A percentile compares a stretch with the other conserved stretches of the same genome.
Evolutionary conservation across 2,888 invertebrate genomes (phyloP).

Genomic region (Stegana nigrithorax): DNA sequence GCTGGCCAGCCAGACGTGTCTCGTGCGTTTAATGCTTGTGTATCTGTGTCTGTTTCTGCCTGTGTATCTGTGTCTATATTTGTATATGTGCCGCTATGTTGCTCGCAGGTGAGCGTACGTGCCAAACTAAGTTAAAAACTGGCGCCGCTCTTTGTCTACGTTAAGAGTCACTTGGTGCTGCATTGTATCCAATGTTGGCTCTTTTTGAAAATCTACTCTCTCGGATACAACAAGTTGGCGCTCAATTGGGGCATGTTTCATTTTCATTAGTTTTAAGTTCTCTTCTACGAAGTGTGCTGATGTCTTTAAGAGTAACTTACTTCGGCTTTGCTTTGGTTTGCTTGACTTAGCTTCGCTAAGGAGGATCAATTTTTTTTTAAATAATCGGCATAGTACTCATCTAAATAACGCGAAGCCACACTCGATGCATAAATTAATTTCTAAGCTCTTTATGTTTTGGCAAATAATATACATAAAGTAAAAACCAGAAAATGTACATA

Average conservation of each 20-base stretch:
- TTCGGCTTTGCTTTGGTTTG: background rate
- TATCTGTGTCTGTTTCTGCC: slow-evolving; percentile 5
- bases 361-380: no score
- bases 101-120: slow-evolving; percentile 5
- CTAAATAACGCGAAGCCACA: no score
- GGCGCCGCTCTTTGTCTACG: slow-evolving; percentile 30
- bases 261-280: slow-evolving; percentile 35
- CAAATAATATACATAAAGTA: no score
- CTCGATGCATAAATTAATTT: no score
- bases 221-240: background rate
- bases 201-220: background rate
- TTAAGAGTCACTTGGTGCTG: slow-evolving; percentile 29
- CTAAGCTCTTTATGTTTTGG: no score
- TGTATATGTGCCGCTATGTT: slow-evolving; percentile 32
- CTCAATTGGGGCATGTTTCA: slow-evolving; percentile 28
- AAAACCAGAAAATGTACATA: no score
- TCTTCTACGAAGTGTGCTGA: no score
- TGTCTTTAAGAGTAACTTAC: no score
- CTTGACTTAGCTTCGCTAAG: no score
- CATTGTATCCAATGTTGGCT: slow-evolving; percentile 12
- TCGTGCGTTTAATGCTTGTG: background rate
- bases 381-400: no score
- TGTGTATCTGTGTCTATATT: slow-evolving; percentile 36
- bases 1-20: background rate
- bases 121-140: slow-evolving; percentile 34